Evolutionary conservation across 2,888 invertebrate species (phyloP).

Genomic region (Cybosia mesomella): DNA sequence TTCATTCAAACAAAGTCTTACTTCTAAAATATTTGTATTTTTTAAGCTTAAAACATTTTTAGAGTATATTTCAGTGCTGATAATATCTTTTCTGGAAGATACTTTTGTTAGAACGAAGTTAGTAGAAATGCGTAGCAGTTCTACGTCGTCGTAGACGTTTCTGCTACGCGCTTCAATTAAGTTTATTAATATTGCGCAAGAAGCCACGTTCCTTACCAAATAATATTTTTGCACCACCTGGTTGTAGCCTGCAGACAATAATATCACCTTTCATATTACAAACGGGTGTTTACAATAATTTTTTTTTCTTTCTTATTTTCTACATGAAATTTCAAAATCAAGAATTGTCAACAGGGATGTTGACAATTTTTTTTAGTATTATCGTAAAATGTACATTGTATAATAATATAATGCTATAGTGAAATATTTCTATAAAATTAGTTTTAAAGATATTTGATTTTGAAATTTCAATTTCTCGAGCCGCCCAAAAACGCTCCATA

Average conservation of each 20-base stretch:
- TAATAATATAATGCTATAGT: too few species aligned
- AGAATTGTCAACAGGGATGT: not conserved
- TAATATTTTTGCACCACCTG: constrained; percentile 1
- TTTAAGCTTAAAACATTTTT: not conserved
- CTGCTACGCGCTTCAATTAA: constrained; percentile 15
- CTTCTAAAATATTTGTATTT: not conserved
- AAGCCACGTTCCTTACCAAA: not conserved
- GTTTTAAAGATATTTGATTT: too few species aligned
- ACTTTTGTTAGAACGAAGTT: not conserved
- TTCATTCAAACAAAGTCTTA: not conserved
- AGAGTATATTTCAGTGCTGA: not conserved
- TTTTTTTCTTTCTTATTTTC: too few species aligned
- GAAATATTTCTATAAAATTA: too few species aligned
- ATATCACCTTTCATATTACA: not conserved
- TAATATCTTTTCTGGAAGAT: not conserved
- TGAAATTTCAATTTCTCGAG: too few species aligned
- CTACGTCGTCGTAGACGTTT: constrained; percentile 15
- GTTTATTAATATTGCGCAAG: constrained; percentile 9
- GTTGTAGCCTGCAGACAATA: not conserved
- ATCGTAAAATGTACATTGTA: too few species aligned
- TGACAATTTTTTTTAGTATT: too few species aligned
- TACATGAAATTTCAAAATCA: too few species aligned
- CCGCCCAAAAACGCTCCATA: too few species aligned
- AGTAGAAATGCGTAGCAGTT: constrained; percentile 14
- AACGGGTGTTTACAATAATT: not conserved